Evolutionary conservation across 2,888 invertebrate species (phyloP), one percentile per base, ranked within the genome.

Genomic region (Sphaerolaimus hirsutus): DNA sequence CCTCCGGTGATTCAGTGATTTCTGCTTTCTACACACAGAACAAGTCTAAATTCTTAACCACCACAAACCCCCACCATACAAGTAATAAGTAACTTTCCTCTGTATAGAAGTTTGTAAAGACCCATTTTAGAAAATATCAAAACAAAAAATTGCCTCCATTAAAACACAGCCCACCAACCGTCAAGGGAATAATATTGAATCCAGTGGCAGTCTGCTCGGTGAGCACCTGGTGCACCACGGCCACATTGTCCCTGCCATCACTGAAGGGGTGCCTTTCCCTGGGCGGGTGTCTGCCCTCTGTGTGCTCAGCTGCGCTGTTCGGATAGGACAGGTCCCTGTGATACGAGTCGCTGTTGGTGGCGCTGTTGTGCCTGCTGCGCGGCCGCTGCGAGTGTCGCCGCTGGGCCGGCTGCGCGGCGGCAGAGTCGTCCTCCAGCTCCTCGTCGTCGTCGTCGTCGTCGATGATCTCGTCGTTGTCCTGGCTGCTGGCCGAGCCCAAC

Each of bases 131-230:
- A n/a, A n/a, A n/a, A n/a, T n/a, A n/a, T n/a, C n/a, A n/a, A n/a
- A n/a, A n/a, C n/a, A n/a, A n/a, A n/a, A n/a, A n/a, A n/a, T n/a
- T n/a, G n/a, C n/a, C n/a, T n/a, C n/a, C n/a, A n/a, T n/a, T n/a
- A n/a, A n/a, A n/a, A n/a, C n/a, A n/a, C n/a, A n/a, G n/a, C n/a
- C n/a, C n/a, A n/a, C n/a, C n/a, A n/a, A 56, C 56, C 12, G 57
- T 56, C 27, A 56, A 48, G 2, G 56, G 56, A 24, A 56, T 56
- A 21, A 37, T 37, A 5, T 17, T 19, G 37, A 37, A 37, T 19
- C 37, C n/a, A 17, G 37, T 21, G n/a, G 37, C 37, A 19, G 17
- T 17, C 10, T 37, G n/a, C 5, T 21, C n/a, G 37, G 17, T 7
- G n/a, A 37, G 17, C n/a, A 37, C 37, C 21, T 37, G 37, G n/a